Base-by-base conservation (phyloP, 2,797 vertebrate genomes). In the Sphenodon punctatus region DNA sequence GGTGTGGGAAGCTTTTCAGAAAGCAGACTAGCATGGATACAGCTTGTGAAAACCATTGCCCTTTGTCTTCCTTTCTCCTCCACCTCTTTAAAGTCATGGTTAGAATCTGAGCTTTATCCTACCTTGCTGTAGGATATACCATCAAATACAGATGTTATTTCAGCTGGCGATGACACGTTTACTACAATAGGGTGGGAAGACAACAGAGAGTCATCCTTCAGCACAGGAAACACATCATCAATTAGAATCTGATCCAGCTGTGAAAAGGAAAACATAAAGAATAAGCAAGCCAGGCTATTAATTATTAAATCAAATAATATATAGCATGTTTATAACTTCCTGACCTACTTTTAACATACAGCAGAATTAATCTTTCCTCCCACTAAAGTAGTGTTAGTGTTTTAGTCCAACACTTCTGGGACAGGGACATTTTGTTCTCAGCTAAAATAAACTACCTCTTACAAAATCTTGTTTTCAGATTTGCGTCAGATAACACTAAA, bases 141-240 rank as follows among this genome's bases (percentile, higher is more conserved):
- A 53, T 99, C 99, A 94, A 99, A 99, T 75, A 98, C 99, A 25
- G 99, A 99, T 2, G 99, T 99, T 77, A 99, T 99, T 96, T 99
- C 97, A 64, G 96, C 97, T 12, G 97, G 97, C 5, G 95, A 97
- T 1, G 97, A 96, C 64, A 99, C 99, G 0, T 90, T 4, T 11
- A 97, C 96, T 20, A 99, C 97, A 81, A 99, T 96, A 0, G 99
- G 96, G 69, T 99, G 99, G 38, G 99, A 99, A 58, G 98, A 97
- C 25, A 97, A 90, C 45, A 99, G 95, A 42, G 97, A 98, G 30
- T 99, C 99, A 3, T 98, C 96, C 75, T 95, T 95, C 95, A 98
- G 96, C 65, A 99, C 97, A n/a, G 98, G 97, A 82, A 99, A 95
- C 3, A 99, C 96, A 14, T 99, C 98, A 1, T 96, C 95, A 72